Percentiles rank a stretch among this genome's conserved stretches.
Conservation (phyloP, 2,113 vertebrate genomes). For the Ctenodactylus gundi region DNA sequence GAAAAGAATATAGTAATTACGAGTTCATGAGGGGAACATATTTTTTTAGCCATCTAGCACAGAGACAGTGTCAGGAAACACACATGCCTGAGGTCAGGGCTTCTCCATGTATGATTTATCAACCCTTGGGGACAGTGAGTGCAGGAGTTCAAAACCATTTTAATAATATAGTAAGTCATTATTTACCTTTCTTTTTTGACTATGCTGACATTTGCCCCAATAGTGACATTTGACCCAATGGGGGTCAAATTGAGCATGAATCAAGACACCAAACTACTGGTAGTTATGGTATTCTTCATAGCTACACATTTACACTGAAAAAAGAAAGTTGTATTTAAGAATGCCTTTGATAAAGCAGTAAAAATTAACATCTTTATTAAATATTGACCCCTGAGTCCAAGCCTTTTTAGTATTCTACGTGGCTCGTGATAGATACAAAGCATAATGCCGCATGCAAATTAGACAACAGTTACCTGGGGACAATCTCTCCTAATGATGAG, state of each 20-base stretch:
- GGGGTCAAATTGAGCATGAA: neutral
- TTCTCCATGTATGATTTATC: neutral
- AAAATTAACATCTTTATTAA: slow-evolving; percentile 31
- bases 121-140: neutral
- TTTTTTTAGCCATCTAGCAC: neutral
- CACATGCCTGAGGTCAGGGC: neutral
- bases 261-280: neutral
- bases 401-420: slow-evolving; percentile 13
- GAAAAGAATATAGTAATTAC: neutral
- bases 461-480: neutral
- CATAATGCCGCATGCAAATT: neutral
- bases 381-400: neutral
- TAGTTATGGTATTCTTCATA: neutral
- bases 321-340: neutral
- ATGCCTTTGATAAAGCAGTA: neutral
- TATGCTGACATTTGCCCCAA: neutral
- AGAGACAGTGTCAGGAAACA: neutral
- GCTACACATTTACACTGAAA: neutral
- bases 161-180: neutral
- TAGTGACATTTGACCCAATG: neutral
- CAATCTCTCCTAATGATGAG: neutral
- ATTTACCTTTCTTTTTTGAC: neutral
- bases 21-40: neutral
- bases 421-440: neutral
- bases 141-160: neutral